A percentile compares a stretch with the other conserved stretches of the same genome.
Evolutionary conservation across 2,797 vertebrate genomes (phyloP).

Genomic region (Mustela erminea): DNA sequence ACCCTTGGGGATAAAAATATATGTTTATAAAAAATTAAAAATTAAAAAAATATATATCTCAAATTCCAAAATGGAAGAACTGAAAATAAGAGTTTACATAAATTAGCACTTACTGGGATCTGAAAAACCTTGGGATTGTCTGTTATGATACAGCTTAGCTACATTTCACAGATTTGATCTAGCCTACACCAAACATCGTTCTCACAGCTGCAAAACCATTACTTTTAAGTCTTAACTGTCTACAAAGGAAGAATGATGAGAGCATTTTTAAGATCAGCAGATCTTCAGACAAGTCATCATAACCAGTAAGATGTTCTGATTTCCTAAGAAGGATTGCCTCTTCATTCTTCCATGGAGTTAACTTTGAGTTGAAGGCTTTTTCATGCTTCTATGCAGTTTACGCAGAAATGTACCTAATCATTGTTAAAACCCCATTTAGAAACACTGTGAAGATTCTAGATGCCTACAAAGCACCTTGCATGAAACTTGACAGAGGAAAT

Average conservation of each 20-base stretch:
- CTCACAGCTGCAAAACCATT: not conserved
- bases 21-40: too few relatives aligned
- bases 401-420: not conserved
- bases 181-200: not conserved
- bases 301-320: not conserved
- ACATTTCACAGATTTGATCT: not conserved
- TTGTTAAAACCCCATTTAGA: not conserved
- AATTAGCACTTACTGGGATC: not conserved
- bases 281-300: not conserved
- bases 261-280: not conserved
- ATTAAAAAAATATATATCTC: too few relatives aligned
- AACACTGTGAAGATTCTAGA: not conserved
- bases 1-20: too few relatives aligned
- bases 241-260: not conserved
- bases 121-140: not conserved
- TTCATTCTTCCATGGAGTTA: not conserved
- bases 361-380: not conserved
- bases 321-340: not conserved
- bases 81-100: not conserved
- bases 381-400: not conserved
- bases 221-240: not conserved
- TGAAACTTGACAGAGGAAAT: not conserved
- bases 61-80: not conserved
- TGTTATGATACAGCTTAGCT: not conserved
- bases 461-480: not conserved